These are phyloP conservation scores for Porites australiensis DNA, from an alignment of 64 coral and sea anemone genomes.

Conservation along the genomic window DNA sequence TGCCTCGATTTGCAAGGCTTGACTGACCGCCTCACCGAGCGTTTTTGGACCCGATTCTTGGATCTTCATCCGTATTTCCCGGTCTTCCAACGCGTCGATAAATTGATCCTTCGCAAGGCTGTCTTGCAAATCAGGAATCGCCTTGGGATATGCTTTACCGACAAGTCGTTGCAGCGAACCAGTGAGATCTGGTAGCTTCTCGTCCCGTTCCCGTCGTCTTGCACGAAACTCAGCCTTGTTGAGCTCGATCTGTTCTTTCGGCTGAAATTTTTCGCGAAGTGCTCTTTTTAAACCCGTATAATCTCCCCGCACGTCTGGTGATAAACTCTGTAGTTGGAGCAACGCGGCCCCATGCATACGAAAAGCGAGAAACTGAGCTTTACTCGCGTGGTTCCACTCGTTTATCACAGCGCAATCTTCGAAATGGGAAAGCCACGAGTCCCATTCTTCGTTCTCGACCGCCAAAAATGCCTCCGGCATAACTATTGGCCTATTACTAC, in stretches of 20 bases:
- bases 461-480: not conserved
- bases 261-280: not conserved
- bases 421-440: not conserved
- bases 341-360: too few species aligned
- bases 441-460: not conserved
- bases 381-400: too few species aligned
- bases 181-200: not conserved
- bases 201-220: not conserved
- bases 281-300: not conserved
- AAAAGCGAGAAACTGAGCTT: too few species aligned
- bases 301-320: not conserved
- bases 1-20: not conserved
- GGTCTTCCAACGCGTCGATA: not conserved
- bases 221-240: conserved; percentile 23
- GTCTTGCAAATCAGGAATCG: too few species aligned
- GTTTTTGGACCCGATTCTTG: too few species aligned
- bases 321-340: too few species aligned
- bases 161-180: not conserved
- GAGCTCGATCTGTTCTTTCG: not conserved
- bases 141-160: too few species aligned
- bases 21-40: conserved; percentile 7
- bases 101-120: too few species aligned
- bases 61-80: too few species aligned
- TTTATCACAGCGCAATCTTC: not conserved
- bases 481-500: not conserved